These are phyloP conservation scores for Danio tinwini DNA, from an alignment of 2,797 vertebrate species.

Conservation along the genomic window DNA sequence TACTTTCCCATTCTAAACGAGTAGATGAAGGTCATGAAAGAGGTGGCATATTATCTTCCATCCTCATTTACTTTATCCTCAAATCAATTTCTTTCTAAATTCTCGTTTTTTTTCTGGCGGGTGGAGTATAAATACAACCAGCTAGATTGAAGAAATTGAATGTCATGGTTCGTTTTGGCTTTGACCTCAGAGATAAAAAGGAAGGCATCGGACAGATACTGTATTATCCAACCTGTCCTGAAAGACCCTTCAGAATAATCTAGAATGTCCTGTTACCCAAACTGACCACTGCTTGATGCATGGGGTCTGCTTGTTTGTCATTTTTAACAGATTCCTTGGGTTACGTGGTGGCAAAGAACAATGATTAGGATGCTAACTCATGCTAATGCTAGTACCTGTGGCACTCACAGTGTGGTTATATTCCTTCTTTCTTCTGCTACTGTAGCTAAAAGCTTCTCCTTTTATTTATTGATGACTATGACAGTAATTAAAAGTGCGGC, in stretches of 20 bases:
- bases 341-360: background rate
- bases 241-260: background rate
- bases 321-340: background rate
- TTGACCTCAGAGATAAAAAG: background rate
- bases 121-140: constrained; percentile 4
- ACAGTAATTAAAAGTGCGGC: constrained; percentile 17
- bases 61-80: background rate
- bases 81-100: background rate
- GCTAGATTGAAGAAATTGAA: constrained; percentile 35
- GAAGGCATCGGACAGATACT: constrained; percentile 3
- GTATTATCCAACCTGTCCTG: constrained; percentile 34
- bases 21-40: background rate
- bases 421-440: constrained; percentile 1
- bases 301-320: background rate
- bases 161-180: constrained; percentile 27
- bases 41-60: background rate
- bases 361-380: background rate
- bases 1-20: constrained; percentile 5
- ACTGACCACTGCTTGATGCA: constrained; percentile 16
- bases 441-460: constrained; percentile 12
- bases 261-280: constrained; percentile 14
- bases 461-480: background rate
- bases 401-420: background rate
- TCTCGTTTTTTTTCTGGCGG: constrained; percentile 14
- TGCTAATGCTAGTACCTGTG: background rate